These are phyloP conservation scores for Orius insidiosus DNA, from an alignment of 1,140 invertebrate species.

Conservation along the genomic window DNA sequence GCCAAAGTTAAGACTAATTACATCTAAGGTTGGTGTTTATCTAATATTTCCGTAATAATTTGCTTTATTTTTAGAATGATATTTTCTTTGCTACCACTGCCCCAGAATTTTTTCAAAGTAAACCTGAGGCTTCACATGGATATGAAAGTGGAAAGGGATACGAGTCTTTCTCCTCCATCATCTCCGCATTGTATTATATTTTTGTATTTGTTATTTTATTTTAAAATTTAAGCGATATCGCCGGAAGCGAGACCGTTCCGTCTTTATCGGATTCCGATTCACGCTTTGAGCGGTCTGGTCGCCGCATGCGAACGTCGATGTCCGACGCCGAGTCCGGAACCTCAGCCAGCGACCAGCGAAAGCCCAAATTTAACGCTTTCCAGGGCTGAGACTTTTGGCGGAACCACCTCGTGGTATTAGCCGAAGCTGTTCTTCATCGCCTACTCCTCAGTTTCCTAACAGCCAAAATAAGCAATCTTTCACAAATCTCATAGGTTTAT, in stretches of 20 bases:
- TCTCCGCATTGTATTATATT: conserved; percentile 37
- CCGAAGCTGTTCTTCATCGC: conserved; percentile 32
- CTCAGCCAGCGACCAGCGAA: conserved; percentile 15
- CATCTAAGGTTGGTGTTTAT: conserved; percentile 37
- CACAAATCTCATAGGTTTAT: too few species aligned
- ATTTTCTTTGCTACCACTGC: conserved; percentile 59
- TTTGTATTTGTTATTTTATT: conserved; percentile 1
- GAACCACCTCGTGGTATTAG: conserved; percentile 27
- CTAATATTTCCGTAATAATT: too few species aligned
- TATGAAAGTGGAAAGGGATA: conserved; percentile 27
- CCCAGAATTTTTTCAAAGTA: conserved; percentile 43
- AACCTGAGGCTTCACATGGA: conserved; percentile 32
- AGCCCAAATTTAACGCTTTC: conserved; percentile 18
- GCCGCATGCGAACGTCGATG: conserved; percentile 25
- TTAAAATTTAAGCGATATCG: conserved; percentile 24
- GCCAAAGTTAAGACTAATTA: conserved; percentile 56
- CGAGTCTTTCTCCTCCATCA: conserved; percentile 33
- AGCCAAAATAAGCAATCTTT: conserved; percentile 8
- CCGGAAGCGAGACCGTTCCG: conserved; percentile 34
- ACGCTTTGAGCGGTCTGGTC: conserved; percentile 21
- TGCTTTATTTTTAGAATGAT: conserved; percentile 38
- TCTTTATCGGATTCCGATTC: conserved; percentile 37
- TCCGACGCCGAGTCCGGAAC: conserved; percentile 26
- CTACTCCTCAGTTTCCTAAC: conserved; percentile 24
- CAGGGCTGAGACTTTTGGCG: conserved; percentile 20